phyloP scores from a whole-genome alignment of 2,113 vertebrate species.

The Myiozetetes cayanensis region DNA sequence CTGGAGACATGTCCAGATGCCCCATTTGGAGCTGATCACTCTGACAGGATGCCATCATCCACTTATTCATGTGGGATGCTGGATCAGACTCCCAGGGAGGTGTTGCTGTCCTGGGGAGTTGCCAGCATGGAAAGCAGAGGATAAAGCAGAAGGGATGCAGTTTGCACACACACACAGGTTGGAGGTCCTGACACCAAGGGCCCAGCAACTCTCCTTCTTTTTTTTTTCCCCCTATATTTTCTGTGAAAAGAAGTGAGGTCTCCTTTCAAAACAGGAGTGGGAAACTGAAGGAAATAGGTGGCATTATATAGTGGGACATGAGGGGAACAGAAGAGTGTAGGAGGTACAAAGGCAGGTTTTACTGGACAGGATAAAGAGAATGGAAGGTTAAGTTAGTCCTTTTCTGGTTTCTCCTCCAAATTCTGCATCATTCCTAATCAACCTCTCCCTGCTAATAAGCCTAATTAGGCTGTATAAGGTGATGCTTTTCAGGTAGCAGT shows the following conservation, averaged over 20 bases:
- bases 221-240: not conserved
- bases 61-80: not conserved
- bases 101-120: not conserved
- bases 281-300: not conserved
- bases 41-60: not conserved
- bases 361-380: not conserved
- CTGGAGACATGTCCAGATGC: not conserved
- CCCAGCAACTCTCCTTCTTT: not conserved
- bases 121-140: accelerated
- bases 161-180: not conserved
- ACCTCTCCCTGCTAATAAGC: not conserved
- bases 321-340: not conserved
- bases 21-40: not conserved
- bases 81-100: not conserved
- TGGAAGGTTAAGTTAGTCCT: not conserved
- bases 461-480: not conserved
- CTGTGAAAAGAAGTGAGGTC: not conserved
- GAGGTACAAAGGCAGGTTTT: not conserved
- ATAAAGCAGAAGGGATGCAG: not conserved
- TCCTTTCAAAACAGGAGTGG: not conserved
- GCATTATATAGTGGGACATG: no score
- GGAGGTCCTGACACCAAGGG: not conserved
- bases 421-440: not conserved
- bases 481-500: not conserved
- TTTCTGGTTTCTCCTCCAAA: not conserved